A percentile compares a stretch with the other conserved stretches of the same genome.
Evolutionary conservation across 2,888 invertebrate species (phyloP).

Genomic region (Pyrrhosoma nymphula): DNA sequence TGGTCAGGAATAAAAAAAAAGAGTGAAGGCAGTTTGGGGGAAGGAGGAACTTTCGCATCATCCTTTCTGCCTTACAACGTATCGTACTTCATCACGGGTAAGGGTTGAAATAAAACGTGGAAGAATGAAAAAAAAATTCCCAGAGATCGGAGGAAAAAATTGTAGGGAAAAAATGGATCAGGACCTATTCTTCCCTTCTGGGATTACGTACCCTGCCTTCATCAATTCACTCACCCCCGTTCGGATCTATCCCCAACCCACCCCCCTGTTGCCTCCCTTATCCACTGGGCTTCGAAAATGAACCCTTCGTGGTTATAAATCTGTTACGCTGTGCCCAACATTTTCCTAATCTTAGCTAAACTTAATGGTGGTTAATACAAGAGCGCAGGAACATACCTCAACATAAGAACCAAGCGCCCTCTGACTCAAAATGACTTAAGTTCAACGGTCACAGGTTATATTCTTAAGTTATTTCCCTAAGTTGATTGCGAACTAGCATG

Average conservation of each 20-base stretch:
- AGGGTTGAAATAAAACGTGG: conserved; percentile 36
- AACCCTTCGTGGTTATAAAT: not conserved
- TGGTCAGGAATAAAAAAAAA: not conserved
- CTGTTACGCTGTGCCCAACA: not conserved
- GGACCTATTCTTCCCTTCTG: conserved; percentile 9
- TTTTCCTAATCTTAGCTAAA: not conserved
- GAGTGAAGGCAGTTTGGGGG: not conserved
- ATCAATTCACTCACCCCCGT: not conserved
- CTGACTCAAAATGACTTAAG: too few relatives aligned
- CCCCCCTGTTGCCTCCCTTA: not conserved
- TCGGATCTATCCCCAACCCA: not conserved
- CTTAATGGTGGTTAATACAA: too few relatives aligned
- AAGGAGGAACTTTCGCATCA: not conserved
- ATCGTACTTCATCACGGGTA: not conserved
- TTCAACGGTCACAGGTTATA: too few relatives aligned
- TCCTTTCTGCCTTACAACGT: not conserved
- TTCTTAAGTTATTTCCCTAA: too few relatives aligned
- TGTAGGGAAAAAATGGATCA: conserved; percentile 13
- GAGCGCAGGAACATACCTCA: too few relatives aligned
- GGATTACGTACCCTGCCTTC: conserved; percentile 24
- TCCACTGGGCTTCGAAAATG: not conserved
- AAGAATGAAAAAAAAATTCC: not conserved
- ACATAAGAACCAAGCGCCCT: too few relatives aligned
- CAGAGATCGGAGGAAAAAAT: not conserved
- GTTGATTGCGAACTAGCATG: too few relatives aligned